Base-by-base conservation (phyloP, 2,888 invertebrate genomes). In the Dichetophora obliterata region DNA sequence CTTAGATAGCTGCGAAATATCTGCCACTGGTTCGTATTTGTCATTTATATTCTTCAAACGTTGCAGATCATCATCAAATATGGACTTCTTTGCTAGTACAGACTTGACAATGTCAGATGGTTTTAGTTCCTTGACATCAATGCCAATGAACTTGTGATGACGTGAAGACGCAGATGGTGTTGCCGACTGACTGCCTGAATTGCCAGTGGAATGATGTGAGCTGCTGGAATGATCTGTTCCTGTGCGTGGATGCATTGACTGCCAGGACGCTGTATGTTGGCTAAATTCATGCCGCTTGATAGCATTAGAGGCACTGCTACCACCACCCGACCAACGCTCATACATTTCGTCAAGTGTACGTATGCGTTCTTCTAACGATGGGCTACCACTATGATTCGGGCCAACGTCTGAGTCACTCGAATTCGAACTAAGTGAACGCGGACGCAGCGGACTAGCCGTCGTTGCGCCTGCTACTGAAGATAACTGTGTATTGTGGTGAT, bases 51-150 rank as follows among this genome's bases (percentile, higher is more conserved):
- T 96, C 88, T 97, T 97, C 77, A 98, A 91, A 50, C 98, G 92
- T 89, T 98, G 97, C 57, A 95, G 93, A 88, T 98, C 98, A 88
- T 98, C 98, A 88, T 98, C 98, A 89, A 98, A 98, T 74, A 98
- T 96, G 72, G 97, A 97, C 80, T 95, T 94, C 88, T 96, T 96
- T 5, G 97, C 96, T 84, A 98, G 91, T 83, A 98, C 92, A 31
- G 96, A 96, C 85, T 96, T 95, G 54, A 97, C 95, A 84, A 98
- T 97, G 84, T 97, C 97, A 31, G 98, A 98, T 0, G 97, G 98
- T 87, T 97, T 96, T 77, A 95, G 92, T 85, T 95, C 94, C 84
- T 93, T 93, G 78, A 95, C 92, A 86, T 95, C 95, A 78, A 95
- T 91, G 83, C 96, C 95, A 75, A 96, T 91, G 83, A 95, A 94